Evolutionary conservation across 1,140 invertebrate genomes (phyloP), one percentile per base, ranked within the genome.

Genomic region (Battus philenor): DNA sequence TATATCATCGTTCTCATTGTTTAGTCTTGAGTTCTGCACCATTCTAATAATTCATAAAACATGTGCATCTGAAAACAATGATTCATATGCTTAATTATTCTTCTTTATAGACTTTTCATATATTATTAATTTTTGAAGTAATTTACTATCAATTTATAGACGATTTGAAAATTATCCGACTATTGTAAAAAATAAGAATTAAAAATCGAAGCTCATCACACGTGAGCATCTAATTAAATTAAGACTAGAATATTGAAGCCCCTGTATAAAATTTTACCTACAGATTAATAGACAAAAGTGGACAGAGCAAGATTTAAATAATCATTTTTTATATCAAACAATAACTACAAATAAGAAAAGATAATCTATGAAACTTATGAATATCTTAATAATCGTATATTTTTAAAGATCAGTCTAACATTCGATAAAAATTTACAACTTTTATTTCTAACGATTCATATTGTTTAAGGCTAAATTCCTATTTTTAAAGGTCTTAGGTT

Each of bases 381-480:
- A 52, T 63, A 68, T 56, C 47, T 64, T 67, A 69, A 55, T 68
- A 76, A 71, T 74, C 66, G 62, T 80, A 80, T 74, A 73, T 65
- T 78, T 78, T 84, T 76, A 78, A 78, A 84, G 66, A 80, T 84
- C 80, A 84, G 80, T 84, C 80, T 81, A 84, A 84, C 76, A 81
- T 84, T 84, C 77, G 76, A 75, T 84, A 74, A 77, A 66, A 78
- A 78, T 78, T 81, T 79, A 83, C 73, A 80, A 65, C 51, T 74
- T 69, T 71, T 67, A 61, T 66, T 47, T 63, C 71, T 80, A 80
- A 68, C 49, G 33, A 55, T 54, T 48, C 57, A 52, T 59, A 54
- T 54, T 60, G 38, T 49, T 60, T 68, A 72, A 70, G 67, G 64
- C 68, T 70, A 34, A 58, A 50, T 56, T 67, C 41, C 11, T 34